Conservation (phyloP, 1,140 invertebrate species). For the Bicyclus anynana region DNA sequence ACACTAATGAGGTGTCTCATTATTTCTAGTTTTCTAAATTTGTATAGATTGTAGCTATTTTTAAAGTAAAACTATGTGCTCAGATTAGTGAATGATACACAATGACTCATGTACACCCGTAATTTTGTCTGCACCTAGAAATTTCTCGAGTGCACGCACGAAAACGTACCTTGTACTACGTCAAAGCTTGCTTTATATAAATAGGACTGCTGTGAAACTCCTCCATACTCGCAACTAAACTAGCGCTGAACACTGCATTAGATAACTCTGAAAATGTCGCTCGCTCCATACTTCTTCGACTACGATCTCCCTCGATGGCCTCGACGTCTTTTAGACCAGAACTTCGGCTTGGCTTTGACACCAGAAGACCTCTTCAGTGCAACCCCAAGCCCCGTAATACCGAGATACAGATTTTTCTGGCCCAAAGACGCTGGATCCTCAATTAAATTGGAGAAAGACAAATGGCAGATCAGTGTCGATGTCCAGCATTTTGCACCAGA, state of each 20-base stretch:
- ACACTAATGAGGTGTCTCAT: neutral
- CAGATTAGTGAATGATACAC: neutral
- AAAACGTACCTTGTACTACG: conserved; percentile 30
- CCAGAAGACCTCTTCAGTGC: conserved; percentile 52
- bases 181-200: conserved; percentile 44
- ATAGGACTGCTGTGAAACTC: conserved; percentile 18
- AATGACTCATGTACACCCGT: conserved; percentile 3
- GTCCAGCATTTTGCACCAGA: conserved; percentile 91
- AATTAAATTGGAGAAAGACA: conserved; percentile 61
- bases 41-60: neutral
- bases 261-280: conserved; percentile 39
- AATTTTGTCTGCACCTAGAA: conserved; percentile 38
- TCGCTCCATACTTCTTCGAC: conserved; percentile 55
- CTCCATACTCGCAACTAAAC: conserved; percentile 33
- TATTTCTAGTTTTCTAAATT: neutral
- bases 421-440: conserved; percentile 44
- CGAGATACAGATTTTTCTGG: conserved; percentile 47
- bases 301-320: conserved; percentile 53
- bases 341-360: conserved; percentile 54
- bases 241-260: conserved; percentile 20
- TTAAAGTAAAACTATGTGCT: neutral
- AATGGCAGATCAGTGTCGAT: conserved; percentile 85
- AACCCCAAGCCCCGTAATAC: conserved; percentile 41
- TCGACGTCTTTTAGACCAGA: conserved; percentile 52
- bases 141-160: conserved; percentile 33